Evolutionary conservation across 2,113 vertebrate genomes (phyloP).

Genomic region (Lepus europaeus): DNA sequence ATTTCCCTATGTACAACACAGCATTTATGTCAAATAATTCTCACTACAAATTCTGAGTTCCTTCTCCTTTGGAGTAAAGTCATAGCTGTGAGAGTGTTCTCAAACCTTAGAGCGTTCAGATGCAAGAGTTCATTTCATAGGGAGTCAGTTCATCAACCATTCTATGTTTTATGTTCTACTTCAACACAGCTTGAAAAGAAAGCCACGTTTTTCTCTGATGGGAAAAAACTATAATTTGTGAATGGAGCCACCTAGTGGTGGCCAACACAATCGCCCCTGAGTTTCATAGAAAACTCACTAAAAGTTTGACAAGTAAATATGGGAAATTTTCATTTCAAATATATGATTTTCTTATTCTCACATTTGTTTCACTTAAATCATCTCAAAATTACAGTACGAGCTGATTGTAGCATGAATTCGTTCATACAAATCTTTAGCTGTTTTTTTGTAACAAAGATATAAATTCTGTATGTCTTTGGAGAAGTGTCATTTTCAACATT

Average conservation of each 20-base stretch:
- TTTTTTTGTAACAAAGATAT: conserved; percentile 68
- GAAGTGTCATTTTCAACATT: conserved; percentile 62
- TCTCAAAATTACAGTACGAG: neutral
- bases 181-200: neutral
- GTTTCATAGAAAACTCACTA: conserved; percentile 26
- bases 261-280: neutral
- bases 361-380: conserved; percentile 45
- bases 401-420: conserved; percentile 48
- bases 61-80: neutral
- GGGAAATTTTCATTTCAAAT: neutral
- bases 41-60: conserved; percentile 24
- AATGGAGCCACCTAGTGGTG: conserved; percentile 87
- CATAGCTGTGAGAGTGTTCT: conserved; percentile 11
- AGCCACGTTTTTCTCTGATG: fast-evolving
- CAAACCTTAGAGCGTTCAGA: neutral
- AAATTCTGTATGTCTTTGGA: conserved; percentile 65
- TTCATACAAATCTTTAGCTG: conserved; percentile 41
- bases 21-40: neutral
- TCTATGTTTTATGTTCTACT: neutral
- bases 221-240: neutral
- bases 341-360: neutral
- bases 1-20: neutral
- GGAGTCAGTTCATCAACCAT: neutral
- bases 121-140: conserved; percentile 15
- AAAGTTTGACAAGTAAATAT: neutral